phyloP scores from a whole-genome alignment of 2,797 vertebrate species.

The Diplodus puntazzo region DNA sequence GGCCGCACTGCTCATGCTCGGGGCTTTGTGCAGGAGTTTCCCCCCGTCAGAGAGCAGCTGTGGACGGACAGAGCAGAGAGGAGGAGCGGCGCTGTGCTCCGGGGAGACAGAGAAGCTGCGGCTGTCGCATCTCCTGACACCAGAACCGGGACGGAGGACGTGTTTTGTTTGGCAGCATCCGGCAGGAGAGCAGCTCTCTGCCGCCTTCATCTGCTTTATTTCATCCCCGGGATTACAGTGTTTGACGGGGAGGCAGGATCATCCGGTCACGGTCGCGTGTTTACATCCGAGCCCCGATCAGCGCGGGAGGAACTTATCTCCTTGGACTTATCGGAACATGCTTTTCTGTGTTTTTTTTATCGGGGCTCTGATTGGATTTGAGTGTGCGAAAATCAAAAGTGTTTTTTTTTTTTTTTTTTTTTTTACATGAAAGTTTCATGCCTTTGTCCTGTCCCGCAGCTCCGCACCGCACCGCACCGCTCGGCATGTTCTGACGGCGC shows the following conservation, averaged over 20 bases:
- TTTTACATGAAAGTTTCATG: slow-evolving; percentile 46
- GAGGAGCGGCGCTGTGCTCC: slow-evolving; percentile 33
- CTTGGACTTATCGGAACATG: slow-evolving; percentile 10
- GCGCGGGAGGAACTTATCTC: slow-evolving; percentile 54
- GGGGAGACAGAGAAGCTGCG: not conserved
- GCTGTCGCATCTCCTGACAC: slow-evolving; percentile 51
- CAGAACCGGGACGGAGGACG: slow-evolving; percentile 11
- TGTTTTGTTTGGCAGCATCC: slow-evolving; percentile 53
- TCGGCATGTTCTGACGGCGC: slow-evolving; percentile 48
- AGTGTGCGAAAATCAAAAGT: not conserved
- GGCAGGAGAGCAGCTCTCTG: not conserved
- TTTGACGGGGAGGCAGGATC: slow-evolving; percentile 10
- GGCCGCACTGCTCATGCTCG: slow-evolving; percentile 72
- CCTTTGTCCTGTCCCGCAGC: slow-evolving; percentile 22
- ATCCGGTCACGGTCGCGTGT: slow-evolving; percentile 44
- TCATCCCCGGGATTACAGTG: slow-evolving; percentile 27
- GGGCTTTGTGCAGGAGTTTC: slow-evolving; percentile 64
- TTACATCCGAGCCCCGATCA: slow-evolving; percentile 38
- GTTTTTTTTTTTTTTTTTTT: not conserved
- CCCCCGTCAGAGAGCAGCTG: slow-evolving; percentile 59
- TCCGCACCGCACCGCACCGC: not conserved
- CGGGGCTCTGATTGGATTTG: not conserved
- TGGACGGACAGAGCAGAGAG: slow-evolving; percentile 28
- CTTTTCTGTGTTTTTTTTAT: not conserved
- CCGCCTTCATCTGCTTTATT: not conserved